Evolutionary conservation across 2,113 vertebrate genomes (phyloP), one percentile per base, ranked within the genome.

Genomic region (Nyctereutes procyonoides): DNA sequence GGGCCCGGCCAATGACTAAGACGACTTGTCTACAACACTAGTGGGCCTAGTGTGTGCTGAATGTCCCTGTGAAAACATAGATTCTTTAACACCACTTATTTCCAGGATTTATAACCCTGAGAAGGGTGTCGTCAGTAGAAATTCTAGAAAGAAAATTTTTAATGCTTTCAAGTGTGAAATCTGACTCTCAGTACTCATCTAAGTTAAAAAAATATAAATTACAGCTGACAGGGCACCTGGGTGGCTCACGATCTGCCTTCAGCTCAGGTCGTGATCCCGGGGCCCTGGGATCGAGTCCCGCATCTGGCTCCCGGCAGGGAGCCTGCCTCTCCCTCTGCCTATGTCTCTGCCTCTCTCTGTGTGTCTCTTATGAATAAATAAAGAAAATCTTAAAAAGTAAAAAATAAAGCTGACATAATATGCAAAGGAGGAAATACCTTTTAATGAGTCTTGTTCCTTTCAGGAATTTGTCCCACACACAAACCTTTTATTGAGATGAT

Each of bases 111-210:
- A 8, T 1, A 4, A 43, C 65, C 11, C 35, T n/a, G 3, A 86
- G 82, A 89, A 10, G 14, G 67, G 3, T 20, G 6, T 13, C 17
- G 51, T 43, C 20, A 15, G 8, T 65, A 77, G 63, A 93, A 95
- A 58, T 24, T 58, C 43, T 73, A 93, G 12, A 53, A 73, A 48
- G 11, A 35, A 95, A 55, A 22, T 8, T 62, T 35, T 32, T 13
- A 77, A 12, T 30, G 9, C 20, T 89, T 84, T 89, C 53, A 38
- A 12, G 62, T 32, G 60, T 48, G 43, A 93, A 76, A 2, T 85
- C 32, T 93, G 38, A 38, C 53, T 95, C 51, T 95, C 55, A 58
- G 76, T 43, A 95, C 73, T 82, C 81, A 86, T 79, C 26, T 83
- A 60, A 38, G 28, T 77, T 63, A 87, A 62, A 89, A 89, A 82